Evolutionary conservation across 2,113 vertebrate species (phyloP).

Genomic region (Marmota flaviventris): DNA sequence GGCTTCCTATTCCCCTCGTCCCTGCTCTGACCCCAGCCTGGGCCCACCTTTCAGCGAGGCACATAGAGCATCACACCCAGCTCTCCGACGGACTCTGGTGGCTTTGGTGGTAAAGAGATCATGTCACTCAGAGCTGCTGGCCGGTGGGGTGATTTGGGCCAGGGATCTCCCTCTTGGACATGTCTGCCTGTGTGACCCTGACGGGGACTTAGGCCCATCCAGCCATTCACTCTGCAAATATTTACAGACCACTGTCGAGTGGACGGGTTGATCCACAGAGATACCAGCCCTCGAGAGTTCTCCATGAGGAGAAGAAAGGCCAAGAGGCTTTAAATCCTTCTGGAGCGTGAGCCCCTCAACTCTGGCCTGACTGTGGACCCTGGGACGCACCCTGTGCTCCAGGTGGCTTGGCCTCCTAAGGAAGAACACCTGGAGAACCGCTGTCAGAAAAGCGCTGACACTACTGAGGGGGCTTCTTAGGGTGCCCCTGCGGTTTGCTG

Average conservation of each 20-base stretch:
- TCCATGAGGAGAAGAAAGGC: not conserved
- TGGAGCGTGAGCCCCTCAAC: not conserved
- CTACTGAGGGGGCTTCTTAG: not conserved
- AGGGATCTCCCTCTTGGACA: not conserved
- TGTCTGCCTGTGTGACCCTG: not conserved
- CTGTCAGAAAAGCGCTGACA: not conserved
- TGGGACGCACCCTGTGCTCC: accelerated
- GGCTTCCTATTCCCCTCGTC: not conserved
- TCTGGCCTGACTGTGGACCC: accelerated
- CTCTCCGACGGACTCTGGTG: not conserved
- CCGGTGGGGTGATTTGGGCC: not conserved
- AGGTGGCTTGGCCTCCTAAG: not conserved
- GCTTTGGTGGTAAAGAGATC: not conserved
- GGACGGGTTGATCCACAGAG: conserved; percentile 16
- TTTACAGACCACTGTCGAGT: conserved; percentile 46
- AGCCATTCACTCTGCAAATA: not conserved
- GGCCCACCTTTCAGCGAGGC: not conserved
- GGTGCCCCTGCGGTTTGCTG: not conserved
- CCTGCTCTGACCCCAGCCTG: not conserved
- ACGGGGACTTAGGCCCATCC: not conserved
- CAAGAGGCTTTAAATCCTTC: conserved; percentile 33
- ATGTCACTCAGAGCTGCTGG: not conserved
- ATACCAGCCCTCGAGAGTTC: conserved; percentile 25
- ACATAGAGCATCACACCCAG: not conserved
- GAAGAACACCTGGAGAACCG: not conserved